Percentiles rank a stretch among this genome's conserved stretches.
These are phyloP conservation scores for Pachymerium ferrugineum DNA, from an alignment of 2,888 invertebrate species.

Conservation along the genomic window DNA sequence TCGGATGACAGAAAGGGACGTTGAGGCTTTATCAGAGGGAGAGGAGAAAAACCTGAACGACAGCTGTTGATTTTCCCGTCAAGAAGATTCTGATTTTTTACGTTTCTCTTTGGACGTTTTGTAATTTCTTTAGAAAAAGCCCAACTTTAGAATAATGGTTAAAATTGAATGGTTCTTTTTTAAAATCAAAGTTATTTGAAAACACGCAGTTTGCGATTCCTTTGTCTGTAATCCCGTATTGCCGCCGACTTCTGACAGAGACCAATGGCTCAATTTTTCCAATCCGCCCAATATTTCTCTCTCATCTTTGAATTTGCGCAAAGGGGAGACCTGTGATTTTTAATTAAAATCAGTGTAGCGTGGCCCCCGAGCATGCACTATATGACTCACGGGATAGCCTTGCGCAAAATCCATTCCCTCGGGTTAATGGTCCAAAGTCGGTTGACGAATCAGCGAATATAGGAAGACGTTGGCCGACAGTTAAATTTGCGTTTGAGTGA, in stretches of 20 bases:
- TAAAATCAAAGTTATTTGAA: too few relatives aligned
- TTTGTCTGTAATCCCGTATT: too few relatives aligned
- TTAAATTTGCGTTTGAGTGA: conserved; percentile 3
- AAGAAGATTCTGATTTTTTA: too few relatives aligned
- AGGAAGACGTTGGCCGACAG: not conserved
- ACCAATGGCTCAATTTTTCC: not conserved
- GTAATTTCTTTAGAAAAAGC: too few relatives aligned
- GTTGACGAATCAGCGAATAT: not conserved
- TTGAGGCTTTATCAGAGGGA: too few relatives aligned
- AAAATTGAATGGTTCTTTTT: too few relatives aligned
- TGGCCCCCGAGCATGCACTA: not conserved
- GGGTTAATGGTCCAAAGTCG: conserved; percentile 29
- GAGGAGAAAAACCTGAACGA: too few relatives aligned
- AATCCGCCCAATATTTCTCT: not conserved
- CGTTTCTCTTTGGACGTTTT: too few relatives aligned
- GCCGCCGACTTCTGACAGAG: not conserved
- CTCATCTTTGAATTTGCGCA: not conserved
- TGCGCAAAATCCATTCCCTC: conserved; percentile 18
- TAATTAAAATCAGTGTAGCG: conserved; percentile 31
- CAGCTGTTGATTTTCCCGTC: too few relatives aligned
- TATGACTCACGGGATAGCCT: conserved; percentile 23
- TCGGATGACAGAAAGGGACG: too few relatives aligned
- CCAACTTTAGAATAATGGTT: too few relatives aligned
- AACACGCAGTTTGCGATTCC: too few relatives aligned
- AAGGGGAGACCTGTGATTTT: conserved; percentile 21